Evolutionary conservation across 2,797 vertebrate genomes (phyloP).

Genomic region (Denticeps clupeoides): DNA sequence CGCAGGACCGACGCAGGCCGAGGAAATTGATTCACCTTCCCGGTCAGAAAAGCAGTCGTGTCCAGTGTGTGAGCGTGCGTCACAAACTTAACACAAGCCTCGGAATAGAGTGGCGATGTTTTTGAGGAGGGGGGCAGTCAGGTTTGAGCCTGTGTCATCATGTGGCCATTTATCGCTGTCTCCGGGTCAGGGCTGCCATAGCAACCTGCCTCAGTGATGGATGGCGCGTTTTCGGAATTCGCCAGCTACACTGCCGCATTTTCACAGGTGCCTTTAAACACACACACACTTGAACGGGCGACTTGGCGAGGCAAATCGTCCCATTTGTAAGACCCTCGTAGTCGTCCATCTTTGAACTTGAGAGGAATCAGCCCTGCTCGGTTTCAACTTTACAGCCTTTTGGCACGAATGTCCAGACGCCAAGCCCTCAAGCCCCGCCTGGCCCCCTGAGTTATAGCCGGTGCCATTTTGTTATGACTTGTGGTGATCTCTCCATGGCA

Average conservation of each 20-base stretch:
- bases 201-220: conserved; percentile 18
- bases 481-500: conserved; percentile 35
- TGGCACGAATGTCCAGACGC: neutral
- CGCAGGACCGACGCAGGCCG: too few species aligned
- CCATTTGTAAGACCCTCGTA: too few species aligned
- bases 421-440: neutral
- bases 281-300: neutral
- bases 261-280: neutral
- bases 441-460: conserved; percentile 25
- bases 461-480: conserved; percentile 44
- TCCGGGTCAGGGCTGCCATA: conserved; percentile 6
- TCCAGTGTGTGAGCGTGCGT: neutral
- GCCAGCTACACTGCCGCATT: conserved; percentile 25
- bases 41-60: conserved; percentile 26
- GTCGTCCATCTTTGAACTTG: too few species aligned
- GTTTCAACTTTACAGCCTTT: neutral
- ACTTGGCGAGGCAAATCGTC: too few species aligned
- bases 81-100: neutral
- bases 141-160: too few species aligned
- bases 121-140: conserved; percentile 28
- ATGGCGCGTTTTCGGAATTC: conserved; percentile 29
- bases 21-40: conserved; percentile 48
- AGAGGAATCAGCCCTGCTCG: too few species aligned
- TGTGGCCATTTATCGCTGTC: conserved; percentile 30
- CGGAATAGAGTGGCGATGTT: neutral